Evolutionary conservation across 1,140 invertebrate species (phyloP), one percentile per base, ranked within the genome.

Genomic region (Tribolium madens): DNA sequence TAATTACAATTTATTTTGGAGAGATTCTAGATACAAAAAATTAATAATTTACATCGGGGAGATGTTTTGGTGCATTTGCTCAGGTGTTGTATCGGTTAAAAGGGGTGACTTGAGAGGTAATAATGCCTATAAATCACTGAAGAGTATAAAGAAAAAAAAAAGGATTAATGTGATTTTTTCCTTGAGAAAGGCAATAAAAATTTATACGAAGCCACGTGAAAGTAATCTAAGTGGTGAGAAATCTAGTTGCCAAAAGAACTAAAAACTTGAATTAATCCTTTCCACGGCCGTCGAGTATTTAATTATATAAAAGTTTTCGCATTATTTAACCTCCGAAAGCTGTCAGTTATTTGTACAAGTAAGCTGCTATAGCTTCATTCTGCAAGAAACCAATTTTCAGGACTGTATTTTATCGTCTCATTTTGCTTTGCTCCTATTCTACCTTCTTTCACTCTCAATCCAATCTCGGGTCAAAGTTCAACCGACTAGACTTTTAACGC

Each of bases 211-310:
- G 12, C 57, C 57, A 64, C 57, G 57, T 64, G 57, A 64, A 64
- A 64, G 57, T 26, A 33, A 64, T 33, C 36, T 64, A 64, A 57
- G 57, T 64, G 57, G 57, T 64, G 26, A 13, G 57, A 64, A 57
- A 64, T 60, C 75, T 69, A 53, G 50, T 50, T 42, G 60, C 64
- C 15, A 33, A 42, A 64, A 64, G 57, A 64, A 64, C 57, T 64
- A 64, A 64, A 64, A 64, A 64, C 57, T 64, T 33, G 57, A 64
- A 64, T 64, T 64, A 64, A 64, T 64, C 57, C 57, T 64, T 64
- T 64, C 57, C 57, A 33, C 57, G 57, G 21, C 57, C 57, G 57
- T 2, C 57, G 17, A 64, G 57, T 64, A 64, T 64, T 64, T 64
- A 64, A 64, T 64, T 64, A 64, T 64, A 64, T 64, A 33, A 64